Conservation (phyloP, 2,888 invertebrate genomes). For the Cataglyphis albicans region DNA sequence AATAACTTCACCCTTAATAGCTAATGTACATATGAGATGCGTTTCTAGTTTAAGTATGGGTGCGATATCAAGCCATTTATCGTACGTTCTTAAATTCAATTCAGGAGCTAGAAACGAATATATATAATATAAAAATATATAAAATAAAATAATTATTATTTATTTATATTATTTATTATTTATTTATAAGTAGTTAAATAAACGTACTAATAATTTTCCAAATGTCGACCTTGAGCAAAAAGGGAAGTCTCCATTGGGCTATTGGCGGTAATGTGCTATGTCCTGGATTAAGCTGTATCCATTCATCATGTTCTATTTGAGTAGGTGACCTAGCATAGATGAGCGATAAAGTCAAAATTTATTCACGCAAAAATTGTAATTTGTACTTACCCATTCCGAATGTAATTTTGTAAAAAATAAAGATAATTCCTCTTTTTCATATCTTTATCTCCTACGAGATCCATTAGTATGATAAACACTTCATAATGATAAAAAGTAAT, state of each 20-base stretch:
- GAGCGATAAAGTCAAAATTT: not conserved
- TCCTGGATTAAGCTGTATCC: conserved; percentile 85
- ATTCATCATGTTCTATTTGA: conserved; percentile 86
- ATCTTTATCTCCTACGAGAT: conserved; percentile 79
- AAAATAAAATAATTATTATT: not conserved
- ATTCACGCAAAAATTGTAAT: conserved; percentile 18
- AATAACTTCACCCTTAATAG: conserved; percentile 86
- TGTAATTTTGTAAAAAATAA: conserved; percentile 80
- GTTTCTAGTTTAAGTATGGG: conserved; percentile 84
- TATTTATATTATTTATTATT: too few species aligned
- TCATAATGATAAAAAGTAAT: conserved; percentile 87
- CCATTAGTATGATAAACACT: conserved; percentile 86
- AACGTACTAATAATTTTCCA: conserved; percentile 85
- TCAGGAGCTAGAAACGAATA: conserved; percentile 81
- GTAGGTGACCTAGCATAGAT: conserved; percentile 83
- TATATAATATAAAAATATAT: conserved; percentile 39
- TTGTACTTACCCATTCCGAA: conserved; percentile 73
- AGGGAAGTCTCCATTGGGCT: conserved; percentile 87
- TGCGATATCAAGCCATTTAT: conserved; percentile 86
- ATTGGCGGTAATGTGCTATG: conserved; percentile 85
- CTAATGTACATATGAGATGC: conserved; percentile 86
- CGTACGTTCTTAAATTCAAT: conserved; percentile 86
- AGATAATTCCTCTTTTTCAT: conserved; percentile 76
- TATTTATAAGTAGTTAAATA: conserved; percentile 8
- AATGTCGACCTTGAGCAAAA: conserved; percentile 83